Base-by-base conservation (phyloP, 2,797 vertebrate species). In the Hydrocynus forskahlii region DNA sequence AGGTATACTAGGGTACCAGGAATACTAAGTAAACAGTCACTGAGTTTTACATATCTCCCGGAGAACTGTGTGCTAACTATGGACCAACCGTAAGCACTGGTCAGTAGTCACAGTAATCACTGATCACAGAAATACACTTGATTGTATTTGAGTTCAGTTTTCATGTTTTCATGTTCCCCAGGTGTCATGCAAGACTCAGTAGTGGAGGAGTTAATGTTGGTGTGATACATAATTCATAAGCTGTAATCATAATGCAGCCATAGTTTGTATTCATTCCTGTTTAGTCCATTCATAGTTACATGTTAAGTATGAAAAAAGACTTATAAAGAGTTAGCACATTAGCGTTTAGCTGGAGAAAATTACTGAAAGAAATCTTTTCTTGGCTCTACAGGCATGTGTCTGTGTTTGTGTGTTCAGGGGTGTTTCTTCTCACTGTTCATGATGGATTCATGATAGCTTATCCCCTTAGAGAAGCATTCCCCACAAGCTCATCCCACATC, bases 371-470 rank as follows among this genome's bases (percentile, higher is more conserved):
- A 13, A 23, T 50, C n/a, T 67, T 70, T 17, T 2, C 5, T 23
- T 14, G 12, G 13, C 16, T 66, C 17, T 66, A 2, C 29, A 1
- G 19, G 35, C 4, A 35, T 52, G 48, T 52, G 48, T 52, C 10
- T 52, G 13, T 52, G 48, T 12, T 5, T 48, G 40, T 48, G 43
- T n/a, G 5, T 40, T 9, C 8, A 5, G 9, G 67, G 3, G 23
- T 54, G 25, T 55, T 55, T 72, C 16, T 54, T 54, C 69, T 8
- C 14, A 13, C 10, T 4, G 25, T 52, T 54, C 50, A 55, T 55
- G 25, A 72, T 55, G 17, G 66, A 17, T 70, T 45, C 54, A 25
- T 81, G 79, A 81, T 74, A 25, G 74, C 50, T 74, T 19, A 45
- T 29, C 23, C 40, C 50, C 71, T 64, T 48, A 23, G 45, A 75